Base-by-base conservation (phyloP, 2,113 vertebrate genomes). In the Bos indicus region DNA sequence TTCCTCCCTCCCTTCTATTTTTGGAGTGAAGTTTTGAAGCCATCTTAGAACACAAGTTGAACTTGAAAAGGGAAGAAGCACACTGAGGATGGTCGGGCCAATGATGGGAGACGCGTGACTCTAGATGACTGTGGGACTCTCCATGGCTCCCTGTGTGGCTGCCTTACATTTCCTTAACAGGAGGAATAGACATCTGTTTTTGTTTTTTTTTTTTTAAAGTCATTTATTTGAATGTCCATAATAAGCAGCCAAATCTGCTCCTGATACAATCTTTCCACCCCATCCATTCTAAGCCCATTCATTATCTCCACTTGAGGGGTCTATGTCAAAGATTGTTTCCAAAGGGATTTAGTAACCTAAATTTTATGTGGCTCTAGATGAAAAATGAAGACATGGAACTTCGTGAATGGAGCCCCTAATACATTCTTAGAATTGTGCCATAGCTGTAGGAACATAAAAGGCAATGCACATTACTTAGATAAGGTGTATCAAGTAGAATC, bases 211-310 rank as follows among this genome's bases (percentile, higher is more conserved):
- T 8, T 64, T 67, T n/a, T 19, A 0, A 10, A 36, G 19, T 40
- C 40, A 57, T 78, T 85, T 56, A 57, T 78, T 64, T 56, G 36
- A 80, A 77, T 96, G 85, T 90, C 40, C 23, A 67, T 40, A 85
- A 36, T 56, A 56, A 93, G 46, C 6, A 74, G 46, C 36, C 62
- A 62, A 33, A 93, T 64, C 46, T 78, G 64, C 30, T 84, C 30
- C 30, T 84, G 30, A 84, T 48, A 30, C 1, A 51, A 19, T 26
- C n/a, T 52, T 59, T 52, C 77, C 11, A 88, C 19, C 12, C 59
- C 9, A 59, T 81, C 83, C 59, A 51, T 21, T 62, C 30, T 88
- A 96, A 83, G 11, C 54, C 54, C 74, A n/a, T 15, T 82, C 40
- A 56, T 82, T 59, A 71, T 88, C 74, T 82, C 7, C 14, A 82